A percentile compares a stretch with the other conserved stretches of the same genome.
These are phyloP conservation scores for Drosophila elegans DNA, from an alignment of 1,140 invertebrate genomes.

Conservation along the genomic window DNA sequence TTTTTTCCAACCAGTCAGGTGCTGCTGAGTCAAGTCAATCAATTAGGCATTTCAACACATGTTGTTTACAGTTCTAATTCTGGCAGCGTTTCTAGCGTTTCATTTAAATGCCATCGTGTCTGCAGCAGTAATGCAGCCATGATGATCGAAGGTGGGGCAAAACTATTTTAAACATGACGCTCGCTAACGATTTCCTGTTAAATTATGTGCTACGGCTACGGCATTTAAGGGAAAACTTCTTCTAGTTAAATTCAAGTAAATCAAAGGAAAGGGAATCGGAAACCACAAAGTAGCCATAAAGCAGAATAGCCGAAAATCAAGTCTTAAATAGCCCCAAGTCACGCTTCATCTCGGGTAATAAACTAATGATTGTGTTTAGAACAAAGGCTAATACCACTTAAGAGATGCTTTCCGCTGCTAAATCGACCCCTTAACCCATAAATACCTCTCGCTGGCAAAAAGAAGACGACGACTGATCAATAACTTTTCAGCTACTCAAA, in stretches of 20 bases:
- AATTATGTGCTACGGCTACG: slow-evolving; percentile 72
- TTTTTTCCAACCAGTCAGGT: slow-evolving; percentile 4
- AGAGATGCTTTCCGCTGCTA: slow-evolving; percentile 28
- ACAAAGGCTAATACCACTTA: slow-evolving; percentile 13
- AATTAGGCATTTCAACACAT: slow-evolving; percentile 82
- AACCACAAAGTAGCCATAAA: slow-evolving; percentile 26
- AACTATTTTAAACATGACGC: slow-evolving; percentile 65
- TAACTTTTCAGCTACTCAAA: slow-evolving; percentile 75
- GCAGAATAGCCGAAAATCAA: slow-evolving; percentile 40
- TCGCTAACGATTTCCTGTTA: slow-evolving; percentile 77
- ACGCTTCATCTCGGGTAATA: slow-evolving; percentile 42
- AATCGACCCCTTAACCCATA: slow-evolving; percentile 55
- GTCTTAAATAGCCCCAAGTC: slow-evolving; percentile 47
- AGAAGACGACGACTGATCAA: slow-evolving; percentile 50
- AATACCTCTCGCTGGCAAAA: slow-evolving; percentile 22
- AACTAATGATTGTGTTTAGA: slow-evolving; percentile 44
- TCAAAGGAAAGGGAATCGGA: slow-evolving; percentile 21
- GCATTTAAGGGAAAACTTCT: slow-evolving; percentile 42
- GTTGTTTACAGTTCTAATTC: slow-evolving; percentile 83
- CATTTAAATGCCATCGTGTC: slow-evolving; percentile 73
- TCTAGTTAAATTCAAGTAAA: slow-evolving; percentile 19
- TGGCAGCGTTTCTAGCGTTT: slow-evolving; percentile 61
- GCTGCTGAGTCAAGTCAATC: slow-evolving; percentile 70
- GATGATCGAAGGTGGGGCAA: slow-evolving; percentile 5
- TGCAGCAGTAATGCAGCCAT: slow-evolving; percentile 31